A percentile compares a stretch with the other conserved stretches of the same genome.
These are phyloP conservation scores for Xestoiulus laeticollis DNA, from an alignment of 2,888 invertebrate genomes.

Conservation along the genomic window DNA sequence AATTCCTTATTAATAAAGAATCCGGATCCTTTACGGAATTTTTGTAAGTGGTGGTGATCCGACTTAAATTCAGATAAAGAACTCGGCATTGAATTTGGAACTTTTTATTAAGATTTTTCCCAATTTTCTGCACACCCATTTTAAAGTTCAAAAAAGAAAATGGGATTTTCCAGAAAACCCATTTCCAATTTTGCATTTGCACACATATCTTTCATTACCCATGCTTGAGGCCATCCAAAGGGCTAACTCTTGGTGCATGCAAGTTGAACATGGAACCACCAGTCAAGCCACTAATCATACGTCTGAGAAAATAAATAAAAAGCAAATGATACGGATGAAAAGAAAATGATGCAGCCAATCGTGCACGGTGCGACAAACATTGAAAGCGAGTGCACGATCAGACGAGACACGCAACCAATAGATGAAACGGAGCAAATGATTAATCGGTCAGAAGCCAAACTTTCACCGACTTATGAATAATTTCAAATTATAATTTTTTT, in stretches of 20 bases:
- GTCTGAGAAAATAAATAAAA: conserved; percentile 47
- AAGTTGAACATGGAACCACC: conserved; percentile 62
- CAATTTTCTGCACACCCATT: background rate
- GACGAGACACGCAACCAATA: background rate
- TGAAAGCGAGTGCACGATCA: background rate
- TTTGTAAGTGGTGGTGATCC: too few relatives aligned
- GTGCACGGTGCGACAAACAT: conserved; percentile 20
- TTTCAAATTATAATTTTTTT: background rate
- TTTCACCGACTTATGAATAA: background rate
- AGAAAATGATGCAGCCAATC: conserved; percentile 7
- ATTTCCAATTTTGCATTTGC: conserved; percentile 54
- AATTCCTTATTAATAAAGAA: too few relatives aligned
- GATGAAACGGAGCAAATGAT: background rate
- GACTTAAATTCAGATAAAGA: too few relatives aligned
- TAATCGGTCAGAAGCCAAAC: background rate
- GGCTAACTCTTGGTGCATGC: conserved; percentile 61
- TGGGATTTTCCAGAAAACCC: background rate
- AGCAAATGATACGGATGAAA: conserved; percentile 42
- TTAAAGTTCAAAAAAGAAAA: background rate
- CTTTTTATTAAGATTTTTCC: too few relatives aligned
- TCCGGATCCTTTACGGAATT: too few relatives aligned
- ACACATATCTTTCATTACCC: conserved; percentile 53
- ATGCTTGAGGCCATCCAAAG: conserved; percentile 60
- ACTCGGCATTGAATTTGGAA: too few relatives aligned
- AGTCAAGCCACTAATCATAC: conserved; percentile 56